Evolutionary conservation across 2,888 invertebrate species (phyloP).

Genomic region (Aphidius colemani): DNA sequence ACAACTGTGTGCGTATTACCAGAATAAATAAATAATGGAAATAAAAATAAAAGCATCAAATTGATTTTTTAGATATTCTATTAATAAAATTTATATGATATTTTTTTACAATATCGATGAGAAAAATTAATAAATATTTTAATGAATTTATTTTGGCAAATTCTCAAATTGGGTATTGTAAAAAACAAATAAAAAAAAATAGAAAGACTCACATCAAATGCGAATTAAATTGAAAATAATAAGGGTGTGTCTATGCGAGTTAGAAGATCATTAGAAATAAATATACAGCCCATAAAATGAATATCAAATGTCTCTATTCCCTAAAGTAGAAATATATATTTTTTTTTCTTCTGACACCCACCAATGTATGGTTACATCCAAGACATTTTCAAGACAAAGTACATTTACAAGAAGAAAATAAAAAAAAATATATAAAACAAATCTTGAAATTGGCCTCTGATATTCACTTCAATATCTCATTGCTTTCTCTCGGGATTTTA

Average conservation of each 20-base stretch:
- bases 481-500: slow-evolving; percentile 34
- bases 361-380: not conserved
- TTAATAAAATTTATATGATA: too few relatives aligned
- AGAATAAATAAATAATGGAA: too few relatives aligned
- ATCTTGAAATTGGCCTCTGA: slow-evolving; percentile 27
- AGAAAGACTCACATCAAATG: not conserved
- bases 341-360: not conserved
- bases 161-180: too few relatives aligned
- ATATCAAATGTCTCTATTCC: slow-evolving; percentile 25
- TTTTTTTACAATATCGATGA: too few relatives aligned
- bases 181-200: too few relatives aligned
- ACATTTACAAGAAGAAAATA: not conserved
- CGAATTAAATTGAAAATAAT: slow-evolving; percentile 24
- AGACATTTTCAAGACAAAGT: slow-evolving; percentile 4
- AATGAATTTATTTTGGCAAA: too few relatives aligned
- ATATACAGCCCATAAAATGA: slow-evolving; percentile 27
- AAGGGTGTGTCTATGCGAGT: slow-evolving; percentile 16
- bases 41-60: too few relatives aligned
- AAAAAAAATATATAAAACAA: slow-evolving; percentile 16
- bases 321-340: slow-evolving; percentile 10
- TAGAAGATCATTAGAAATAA: slow-evolving; percentile 28
- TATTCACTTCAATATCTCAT: slow-evolving; percentile 28
- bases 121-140: too few relatives aligned
- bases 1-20: too few relatives aligned
- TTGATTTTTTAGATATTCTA: too few relatives aligned